Evolutionary conservation across 2,113 vertebrate genomes (phyloP).

Genomic region (Oreotrochilus melanogaster): DNA sequence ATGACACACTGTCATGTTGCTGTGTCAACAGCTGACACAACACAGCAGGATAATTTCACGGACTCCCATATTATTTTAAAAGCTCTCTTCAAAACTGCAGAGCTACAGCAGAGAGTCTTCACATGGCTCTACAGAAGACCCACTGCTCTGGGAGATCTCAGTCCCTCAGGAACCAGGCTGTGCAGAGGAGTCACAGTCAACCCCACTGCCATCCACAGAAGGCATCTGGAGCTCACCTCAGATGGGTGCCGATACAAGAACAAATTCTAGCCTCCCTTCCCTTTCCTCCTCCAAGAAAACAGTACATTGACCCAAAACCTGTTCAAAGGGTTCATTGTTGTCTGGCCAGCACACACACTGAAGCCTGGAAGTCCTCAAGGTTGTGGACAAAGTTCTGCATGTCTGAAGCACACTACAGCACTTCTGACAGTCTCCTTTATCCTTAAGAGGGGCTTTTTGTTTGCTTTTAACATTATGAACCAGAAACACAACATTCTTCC

Average conservation of each 20-base stretch:
- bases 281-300: neutral
- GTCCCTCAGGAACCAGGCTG: neutral
- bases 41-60: neutral
- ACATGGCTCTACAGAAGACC: neutral
- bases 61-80: neutral
- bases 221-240: neutral
- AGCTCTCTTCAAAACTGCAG: neutral
- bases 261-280: neutral
- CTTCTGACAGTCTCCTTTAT: neutral
- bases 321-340: conserved; percentile 33
- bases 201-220: neutral
- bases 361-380: conserved; percentile 30
- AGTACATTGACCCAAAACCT: neutral
- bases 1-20: conserved; percentile 49
- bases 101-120: neutral
- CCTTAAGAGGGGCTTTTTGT: neutral
- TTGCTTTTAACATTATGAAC: neutral
- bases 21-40: conserved; percentile 57
- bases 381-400: neutral
- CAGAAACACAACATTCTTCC: neutral
- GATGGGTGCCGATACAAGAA: neutral
- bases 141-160: fast-evolving
- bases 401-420: neutral
- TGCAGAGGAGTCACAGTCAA: neutral
- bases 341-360: fast-evolving